Conservation (phyloP, 2,113 vertebrate species). For the Gobiocypris rarus region DNA sequence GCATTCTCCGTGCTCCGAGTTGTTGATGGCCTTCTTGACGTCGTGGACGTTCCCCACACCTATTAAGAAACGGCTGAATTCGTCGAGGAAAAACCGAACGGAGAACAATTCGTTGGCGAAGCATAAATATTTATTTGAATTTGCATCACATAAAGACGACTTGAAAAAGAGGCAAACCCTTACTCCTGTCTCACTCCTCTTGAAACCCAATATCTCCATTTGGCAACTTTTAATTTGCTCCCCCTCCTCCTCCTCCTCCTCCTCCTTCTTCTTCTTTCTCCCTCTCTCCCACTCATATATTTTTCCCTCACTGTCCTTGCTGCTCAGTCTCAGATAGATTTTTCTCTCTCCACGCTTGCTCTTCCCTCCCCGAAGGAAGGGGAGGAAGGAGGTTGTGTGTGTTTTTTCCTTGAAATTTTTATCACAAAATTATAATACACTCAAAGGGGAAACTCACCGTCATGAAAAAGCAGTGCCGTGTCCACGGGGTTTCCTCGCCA, state of each 20-base stretch:
- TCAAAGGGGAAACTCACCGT: conserved; percentile 99
- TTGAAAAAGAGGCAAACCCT: conserved; percentile 77
- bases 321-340: conserved; percentile 89
- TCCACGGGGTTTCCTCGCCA: conserved; percentile 99
- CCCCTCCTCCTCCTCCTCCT: conserved; percentile 82
- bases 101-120: conserved; percentile 58
- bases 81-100: conserved; percentile 61
- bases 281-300: conserved; percentile 88
- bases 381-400: conserved; percentile 94
- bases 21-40: conserved; percentile 69
- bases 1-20: conserved; percentile 44
- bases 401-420: conserved; percentile 99
- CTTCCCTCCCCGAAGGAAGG: conserved; percentile 92
- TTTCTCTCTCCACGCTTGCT: conserved; percentile 82
- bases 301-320: conserved; percentile 82
- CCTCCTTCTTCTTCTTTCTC: conserved; percentile 77
- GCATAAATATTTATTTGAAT: conserved; percentile 77
- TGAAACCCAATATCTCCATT: conserved; percentile 99
- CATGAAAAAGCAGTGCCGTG: conserved; percentile 99
- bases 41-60: conserved; percentile 58
- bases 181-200: conserved; percentile 85
- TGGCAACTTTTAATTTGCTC: conserved; percentile 99
- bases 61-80: conserved; percentile 59
- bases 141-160: conserved; percentile 80
- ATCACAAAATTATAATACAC: conserved; percentile 99